Conservation (phyloP, 2,113 vertebrate genomes). For the Halichoerus grypus region DNA sequence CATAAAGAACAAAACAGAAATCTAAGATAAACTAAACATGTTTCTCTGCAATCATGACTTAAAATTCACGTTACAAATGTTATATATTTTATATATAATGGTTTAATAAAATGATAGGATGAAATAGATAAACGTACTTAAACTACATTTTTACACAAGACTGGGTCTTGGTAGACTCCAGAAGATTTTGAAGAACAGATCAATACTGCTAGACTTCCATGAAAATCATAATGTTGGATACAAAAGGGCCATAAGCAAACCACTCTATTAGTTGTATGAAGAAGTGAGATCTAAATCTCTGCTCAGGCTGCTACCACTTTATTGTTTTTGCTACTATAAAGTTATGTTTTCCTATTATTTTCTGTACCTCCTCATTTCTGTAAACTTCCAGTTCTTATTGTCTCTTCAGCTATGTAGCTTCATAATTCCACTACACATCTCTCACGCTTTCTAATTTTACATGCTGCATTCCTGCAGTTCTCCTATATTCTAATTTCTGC, state of each 20-base stretch:
- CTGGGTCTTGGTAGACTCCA: not conserved
- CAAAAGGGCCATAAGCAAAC: not conserved
- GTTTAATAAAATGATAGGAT: not conserved
- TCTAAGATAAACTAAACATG: not conserved
- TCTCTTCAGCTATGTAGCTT: not conserved
- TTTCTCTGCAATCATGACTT: not conserved
- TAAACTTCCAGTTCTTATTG: not conserved
- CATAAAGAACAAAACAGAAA: slow-evolving; percentile 6
- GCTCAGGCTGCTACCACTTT: not conserved
- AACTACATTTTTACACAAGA: not conserved
- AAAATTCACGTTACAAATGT: not conserved
- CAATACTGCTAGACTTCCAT: not conserved
- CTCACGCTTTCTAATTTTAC: not conserved
- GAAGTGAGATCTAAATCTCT: not conserved
- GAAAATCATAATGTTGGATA: not conserved
- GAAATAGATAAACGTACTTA: not conserved
- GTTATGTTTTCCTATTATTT: not conserved
- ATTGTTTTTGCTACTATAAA: not conserved
- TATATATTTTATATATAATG: not conserved
- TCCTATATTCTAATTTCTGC: not conserved
- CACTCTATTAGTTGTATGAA: not conserved
- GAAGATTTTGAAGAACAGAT: not conserved
- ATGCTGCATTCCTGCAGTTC: not conserved
- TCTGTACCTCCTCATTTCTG: not conserved
- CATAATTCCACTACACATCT: not conserved